Conservation (phyloP, 2,113 vertebrate genomes). For the Bos taurus region DNA sequence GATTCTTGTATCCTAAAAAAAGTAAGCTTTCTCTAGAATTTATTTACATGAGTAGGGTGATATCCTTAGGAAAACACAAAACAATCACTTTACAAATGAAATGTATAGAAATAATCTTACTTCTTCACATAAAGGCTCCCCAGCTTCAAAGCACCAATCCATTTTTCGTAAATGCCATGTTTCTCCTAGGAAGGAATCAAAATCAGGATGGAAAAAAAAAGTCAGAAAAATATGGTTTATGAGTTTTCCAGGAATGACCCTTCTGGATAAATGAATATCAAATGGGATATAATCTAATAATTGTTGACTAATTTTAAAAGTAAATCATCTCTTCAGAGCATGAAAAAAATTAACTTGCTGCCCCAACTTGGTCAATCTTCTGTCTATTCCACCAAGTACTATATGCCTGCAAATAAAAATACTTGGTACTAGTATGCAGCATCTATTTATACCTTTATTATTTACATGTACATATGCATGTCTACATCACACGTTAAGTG, state of each 20-base stretch:
- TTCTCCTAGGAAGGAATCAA: constrained; percentile 70
- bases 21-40: not conserved
- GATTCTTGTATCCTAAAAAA: not conserved
- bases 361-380: not conserved
- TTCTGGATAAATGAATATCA: not conserved
- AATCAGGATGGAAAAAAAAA: not conserved
- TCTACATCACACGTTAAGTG: not conserved
- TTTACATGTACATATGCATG: not conserved
- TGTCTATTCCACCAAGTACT: not conserved
- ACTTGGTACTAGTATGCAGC: too few relatives aligned
- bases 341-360: not conserved
- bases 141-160: constrained; percentile 93
- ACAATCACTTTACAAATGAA: not conserved
- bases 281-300: not conserved
- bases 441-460: not conserved
- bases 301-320: not conserved
- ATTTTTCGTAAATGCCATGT: constrained; percentile 90
- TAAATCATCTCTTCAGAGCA: not conserved
- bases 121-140: constrained; percentile 87
- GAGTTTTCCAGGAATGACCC: not conserved
- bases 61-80: not conserved
- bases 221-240: not conserved
- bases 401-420: not conserved
- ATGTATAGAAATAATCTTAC: constrained; percentile 64
- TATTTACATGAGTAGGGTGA: not conserved